Evolutionary conservation across 2,113 vertebrate species (phyloP).

Genomic region (Echinops telfairi): DNA sequence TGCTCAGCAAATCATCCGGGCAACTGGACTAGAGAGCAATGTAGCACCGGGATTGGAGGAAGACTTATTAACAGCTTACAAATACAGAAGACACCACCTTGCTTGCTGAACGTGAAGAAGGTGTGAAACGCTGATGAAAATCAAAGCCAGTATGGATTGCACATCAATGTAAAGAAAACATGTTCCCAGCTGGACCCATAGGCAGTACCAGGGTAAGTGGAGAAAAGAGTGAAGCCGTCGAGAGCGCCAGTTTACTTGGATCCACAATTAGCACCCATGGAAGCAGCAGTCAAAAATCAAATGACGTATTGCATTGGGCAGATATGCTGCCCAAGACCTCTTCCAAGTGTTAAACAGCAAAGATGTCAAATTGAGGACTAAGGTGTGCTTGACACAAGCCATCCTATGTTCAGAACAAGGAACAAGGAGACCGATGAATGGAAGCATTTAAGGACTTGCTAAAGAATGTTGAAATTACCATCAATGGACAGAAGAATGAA

Average conservation of each 20-base stretch:
- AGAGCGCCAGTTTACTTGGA: not conserved
- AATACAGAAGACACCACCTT: not conserved
- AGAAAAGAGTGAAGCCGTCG: not conserved
- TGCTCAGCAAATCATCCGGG: not conserved
- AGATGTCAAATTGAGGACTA: not conserved
- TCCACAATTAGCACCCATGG: not conserved
- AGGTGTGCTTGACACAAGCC: not conserved
- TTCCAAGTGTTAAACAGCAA: not conserved
- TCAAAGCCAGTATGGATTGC: not conserved
- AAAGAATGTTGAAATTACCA: not conserved
- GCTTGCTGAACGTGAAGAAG: not conserved
- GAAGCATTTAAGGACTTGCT: not conserved
- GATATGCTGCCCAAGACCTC: not conserved
- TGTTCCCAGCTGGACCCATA: not conserved
- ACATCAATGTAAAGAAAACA: not conserved
- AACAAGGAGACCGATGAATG: not conserved
- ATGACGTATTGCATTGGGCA: not conserved
- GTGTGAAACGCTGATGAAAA: not conserved
- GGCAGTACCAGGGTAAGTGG: not conserved
- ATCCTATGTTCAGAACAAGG: not conserved
- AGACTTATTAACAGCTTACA: not conserved
- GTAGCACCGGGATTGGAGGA: no score
- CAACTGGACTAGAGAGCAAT: not conserved
- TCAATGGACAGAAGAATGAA: no score
- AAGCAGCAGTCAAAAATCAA: not conserved